Base-by-base conservation (phyloP, 35 echinoderm and acorn worm genomes). In the Ophiothrix spiculata region DNA sequence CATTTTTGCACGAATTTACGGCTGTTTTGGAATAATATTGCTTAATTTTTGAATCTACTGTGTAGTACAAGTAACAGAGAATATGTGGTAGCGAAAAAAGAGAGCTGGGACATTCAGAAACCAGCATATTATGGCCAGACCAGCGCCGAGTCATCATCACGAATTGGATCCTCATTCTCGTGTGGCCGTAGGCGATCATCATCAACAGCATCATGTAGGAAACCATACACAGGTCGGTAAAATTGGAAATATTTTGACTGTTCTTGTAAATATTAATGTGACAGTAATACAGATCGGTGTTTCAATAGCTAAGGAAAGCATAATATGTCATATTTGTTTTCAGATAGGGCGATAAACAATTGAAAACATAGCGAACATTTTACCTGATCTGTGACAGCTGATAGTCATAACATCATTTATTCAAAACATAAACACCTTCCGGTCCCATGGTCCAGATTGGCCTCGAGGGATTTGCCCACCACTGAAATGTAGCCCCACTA, bases 101-200 rank as follows among this genome's bases (percentile, higher is more conserved):
- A 25, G 29, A n/a, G 60, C 60, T 69, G 60, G 60, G 60, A 69
- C 23, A 25, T 6, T 6, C 17, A 69, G 60, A 69, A 69, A 69
- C 60, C 60, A 69, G 60, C 60, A 28, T 69, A 69, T 25, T 69
- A 69, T 69, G 60, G 60, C 60, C 60, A 69, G 60, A 69, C 60
- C 60, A 69, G 60, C 25, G 60, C 10, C 60, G 60, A 69, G 60
- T 69, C 60, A 10, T 69, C 60, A 10, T 69, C 60, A n/a, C 60
- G 60, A 69, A 10, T 28, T 69, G 23, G 60, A 69, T 28, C 60
- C 60, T 69, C 60, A 69, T 69, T 28, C 60, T 10, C 60, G 60
- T 69, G 60, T 69, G 29, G 60, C 60, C 16, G 60, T 69, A 6
- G 4, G 6, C 60, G 60, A 69, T 69, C 60, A 69, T 69, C 60